Percentiles rank a stretch among this genome's conserved stretches.
These are phyloP conservation scores for Crematogaster levior DNA, from an alignment of 2,888 invertebrate species.

Conservation along the genomic window DNA sequence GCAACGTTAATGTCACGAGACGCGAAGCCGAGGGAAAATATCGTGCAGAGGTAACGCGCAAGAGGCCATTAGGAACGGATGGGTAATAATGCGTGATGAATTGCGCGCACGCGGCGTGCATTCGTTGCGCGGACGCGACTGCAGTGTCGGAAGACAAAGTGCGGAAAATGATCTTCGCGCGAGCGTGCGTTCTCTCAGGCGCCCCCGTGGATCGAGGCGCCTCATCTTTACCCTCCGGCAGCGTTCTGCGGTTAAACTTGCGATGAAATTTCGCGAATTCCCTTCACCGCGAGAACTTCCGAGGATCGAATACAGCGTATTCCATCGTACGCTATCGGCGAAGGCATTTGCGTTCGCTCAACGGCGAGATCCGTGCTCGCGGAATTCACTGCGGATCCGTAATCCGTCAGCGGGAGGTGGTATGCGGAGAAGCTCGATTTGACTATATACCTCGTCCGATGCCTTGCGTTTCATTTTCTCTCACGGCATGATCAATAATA, in stretches of 20 bases:
- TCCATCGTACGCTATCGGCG: slow-evolving; percentile 48
- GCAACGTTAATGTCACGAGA: neutral
- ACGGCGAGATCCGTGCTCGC: slow-evolving; percentile 45
- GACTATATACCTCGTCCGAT: neutral
- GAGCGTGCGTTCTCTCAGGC: slow-evolving; percentile 5
- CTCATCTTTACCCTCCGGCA: neutral
- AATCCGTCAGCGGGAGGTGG: slow-evolving; percentile 45
- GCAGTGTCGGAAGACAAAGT: slow-evolving; percentile 26
- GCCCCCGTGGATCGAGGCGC: neutral
- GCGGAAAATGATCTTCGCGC: slow-evolving; percentile 27
- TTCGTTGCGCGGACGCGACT: slow-evolving; percentile 27
- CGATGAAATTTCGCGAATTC: slow-evolving; percentile 44
- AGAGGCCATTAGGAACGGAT: slow-evolving; percentile 25
- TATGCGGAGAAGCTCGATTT: slow-evolving; percentile 11
- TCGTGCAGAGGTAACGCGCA: slow-evolving; percentile 8
- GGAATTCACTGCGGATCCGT: slow-evolving; percentile 52
- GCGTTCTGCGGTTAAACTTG: slow-evolving; percentile 27
- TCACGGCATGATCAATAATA: slow-evolving; percentile 8
- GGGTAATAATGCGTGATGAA: slow-evolving; percentile 46
- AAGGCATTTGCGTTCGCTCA: slow-evolving; percentile 63
- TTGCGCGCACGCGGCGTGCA: slow-evolving; percentile 25
- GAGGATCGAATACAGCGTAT: slow-evolving; percentile 6
- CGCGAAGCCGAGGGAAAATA: slow-evolving; percentile 2
- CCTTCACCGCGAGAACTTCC: slow-evolving; percentile 2
- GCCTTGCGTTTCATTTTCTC: neutral